Evolutionary conservation across 2,888 invertebrate species (phyloP).

Genomic region (Empis livida): DNA sequence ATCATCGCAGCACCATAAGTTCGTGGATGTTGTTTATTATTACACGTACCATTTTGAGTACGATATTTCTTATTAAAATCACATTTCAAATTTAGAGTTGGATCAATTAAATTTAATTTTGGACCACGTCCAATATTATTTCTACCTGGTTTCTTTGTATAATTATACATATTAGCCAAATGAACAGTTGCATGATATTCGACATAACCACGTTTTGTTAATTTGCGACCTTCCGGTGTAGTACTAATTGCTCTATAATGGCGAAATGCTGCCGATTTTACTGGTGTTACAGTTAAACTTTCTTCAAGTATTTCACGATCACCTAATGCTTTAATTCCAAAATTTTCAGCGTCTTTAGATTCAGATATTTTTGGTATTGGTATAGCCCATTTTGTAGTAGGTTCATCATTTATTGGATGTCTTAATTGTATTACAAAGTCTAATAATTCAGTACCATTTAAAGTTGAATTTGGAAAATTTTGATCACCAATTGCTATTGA

Average conservation of each 20-base stretch:
- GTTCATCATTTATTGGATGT: constrained; percentile 13
- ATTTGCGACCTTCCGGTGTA: constrained; percentile 42
- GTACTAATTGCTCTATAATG: constrained; percentile 61
- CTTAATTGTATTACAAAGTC: constrained; percentile 5
- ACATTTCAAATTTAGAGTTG: constrained; percentile 30
- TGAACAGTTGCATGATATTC: constrained; percentile 54
- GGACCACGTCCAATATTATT: constrained; percentile 34
- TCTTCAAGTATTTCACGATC: constrained; percentile 44
- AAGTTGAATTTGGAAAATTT: not conserved
- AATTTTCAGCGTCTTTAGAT: constrained; percentile 39
- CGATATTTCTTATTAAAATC: constrained; percentile 44
- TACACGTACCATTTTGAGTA: constrained; percentile 61
- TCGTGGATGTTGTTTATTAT: constrained; percentile 51
- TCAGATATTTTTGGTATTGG: constrained; percentile 23
- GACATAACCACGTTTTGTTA: constrained; percentile 53
- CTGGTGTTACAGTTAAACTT: constrained; percentile 33
- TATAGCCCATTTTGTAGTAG: constrained; percentile 9
- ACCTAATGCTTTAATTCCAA: constrained; percentile 44
- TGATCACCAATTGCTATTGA: not conserved
- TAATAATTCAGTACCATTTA: constrained; percentile 11
- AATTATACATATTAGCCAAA: constrained; percentile 41
- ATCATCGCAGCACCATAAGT: constrained; percentile 57
- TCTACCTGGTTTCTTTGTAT: constrained; percentile 25
- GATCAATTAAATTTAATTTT: constrained; percentile 22
- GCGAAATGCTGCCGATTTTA: constrained; percentile 49